A percentile compares a stretch with the other conserved stretches of the same genome.
phyloP scores from a whole-genome alignment of 1,140 invertebrate species.

The Camponotus pennsylvanicus region DNA sequence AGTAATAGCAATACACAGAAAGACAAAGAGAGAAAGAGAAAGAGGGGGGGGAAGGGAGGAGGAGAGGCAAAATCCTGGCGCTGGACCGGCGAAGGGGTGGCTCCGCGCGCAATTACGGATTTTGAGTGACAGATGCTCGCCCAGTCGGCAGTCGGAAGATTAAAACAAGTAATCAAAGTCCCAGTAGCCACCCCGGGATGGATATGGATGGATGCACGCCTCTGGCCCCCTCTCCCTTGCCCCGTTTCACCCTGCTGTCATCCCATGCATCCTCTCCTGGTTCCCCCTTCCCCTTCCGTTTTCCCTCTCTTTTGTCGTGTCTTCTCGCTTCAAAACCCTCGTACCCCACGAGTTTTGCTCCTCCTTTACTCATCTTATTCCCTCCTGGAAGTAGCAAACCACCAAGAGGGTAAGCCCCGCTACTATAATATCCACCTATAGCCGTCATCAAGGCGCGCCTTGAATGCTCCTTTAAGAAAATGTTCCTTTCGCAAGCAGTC shows the following conservation, averaged over 20 bases:
- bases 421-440: constrained; percentile 74
- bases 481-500: constrained; percentile 71
- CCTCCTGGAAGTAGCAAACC: constrained; percentile 59
- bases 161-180: constrained; percentile 87
- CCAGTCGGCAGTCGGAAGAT: constrained; percentile 85
- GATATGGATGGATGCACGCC: constrained; percentile 81
- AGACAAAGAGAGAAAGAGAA: constrained; percentile 19
- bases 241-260: constrained; percentile 31
- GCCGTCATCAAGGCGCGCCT: constrained; percentile 71
- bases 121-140: constrained; percentile 87
- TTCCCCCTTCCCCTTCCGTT: constrained; percentile 4
- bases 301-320: constrained; percentile 47
- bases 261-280: constrained; percentile 3
- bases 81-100: constrained; percentile 66
- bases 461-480: constrained; percentile 76
- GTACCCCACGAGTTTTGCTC: constrained; percentile 38
- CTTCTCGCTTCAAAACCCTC: constrained; percentile 39
- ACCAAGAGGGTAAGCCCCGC: constrained; percentile 62
- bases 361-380: constrained; percentile 61
- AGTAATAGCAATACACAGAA: constrained; percentile 70
- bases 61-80: constrained; percentile 11
- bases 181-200: constrained; percentile 78
- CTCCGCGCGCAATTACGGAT: constrained; percentile 84
- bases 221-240: constrained; percentile 19
- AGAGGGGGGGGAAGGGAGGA: not conserved